Evolutionary conservation across 2,113 vertebrate species (phyloP).

Genomic region (Speoplatyrhinus poulsoni): DNA sequence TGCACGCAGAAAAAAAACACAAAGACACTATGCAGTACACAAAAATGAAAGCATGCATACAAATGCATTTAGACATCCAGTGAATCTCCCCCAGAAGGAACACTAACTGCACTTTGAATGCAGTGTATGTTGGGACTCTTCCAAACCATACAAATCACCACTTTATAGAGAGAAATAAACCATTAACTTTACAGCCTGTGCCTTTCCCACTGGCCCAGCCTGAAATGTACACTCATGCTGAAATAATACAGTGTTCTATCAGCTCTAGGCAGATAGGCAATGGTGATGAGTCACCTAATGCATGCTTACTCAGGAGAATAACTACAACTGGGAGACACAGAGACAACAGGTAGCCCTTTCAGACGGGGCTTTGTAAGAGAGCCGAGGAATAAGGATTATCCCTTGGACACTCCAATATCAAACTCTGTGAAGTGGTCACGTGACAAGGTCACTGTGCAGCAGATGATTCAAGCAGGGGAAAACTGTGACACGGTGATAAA

Average conservation of each 20-base stretch:
- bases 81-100: constrained; percentile 30
- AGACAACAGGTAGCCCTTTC: constrained; percentile 65
- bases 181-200: constrained; percentile 58
- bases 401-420: neutral
- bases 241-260: constrained; percentile 60
- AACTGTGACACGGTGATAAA: neutral
- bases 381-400: neutral
- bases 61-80: constrained; percentile 21
- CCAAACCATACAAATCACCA: constrained; percentile 63
- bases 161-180: constrained; percentile 65
- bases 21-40: neutral
- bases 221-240: constrained; percentile 65
- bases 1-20: neutral
- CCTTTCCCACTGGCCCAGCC: constrained; percentile 23
- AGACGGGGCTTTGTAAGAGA: constrained; percentile 15
- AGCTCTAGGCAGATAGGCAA: constrained; percentile 41
- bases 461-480: neutral
- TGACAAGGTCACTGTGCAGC: constrained; percentile 13
- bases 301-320: constrained; percentile 62
- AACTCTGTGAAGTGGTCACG: constrained; percentile 5
- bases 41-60: constrained; percentile 3
- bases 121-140: constrained; percentile 48
- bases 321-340: constrained; percentile 50
- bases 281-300: constrained; percentile 70
- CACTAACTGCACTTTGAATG: constrained; percentile 20